A percentile compares a stretch with the other conserved stretches of the same genome.
Conservation (phyloP, 2,888 invertebrate genomes). For the Chrysina gloriosa region DNA sequence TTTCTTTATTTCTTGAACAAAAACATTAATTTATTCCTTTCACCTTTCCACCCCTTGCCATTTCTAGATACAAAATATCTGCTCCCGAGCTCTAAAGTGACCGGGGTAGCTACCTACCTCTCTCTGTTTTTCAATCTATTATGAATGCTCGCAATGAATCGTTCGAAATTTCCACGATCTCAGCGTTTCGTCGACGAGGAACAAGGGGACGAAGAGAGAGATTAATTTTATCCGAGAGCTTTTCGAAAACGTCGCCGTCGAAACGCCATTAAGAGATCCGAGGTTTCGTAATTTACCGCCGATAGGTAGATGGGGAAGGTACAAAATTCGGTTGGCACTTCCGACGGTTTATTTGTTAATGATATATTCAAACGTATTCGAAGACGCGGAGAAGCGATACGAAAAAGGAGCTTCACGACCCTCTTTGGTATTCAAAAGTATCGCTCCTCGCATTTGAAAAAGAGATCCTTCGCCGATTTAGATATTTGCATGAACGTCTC, state of each 20-base stretch:
- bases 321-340: conserved; percentile 15
- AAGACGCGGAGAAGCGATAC: too few relatives aligned
- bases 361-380: conserved; percentile 13
- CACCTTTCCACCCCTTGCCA: too few relatives aligned
- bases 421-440: too few relatives aligned
- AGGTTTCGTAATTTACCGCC: conserved; percentile 21
- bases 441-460: too few relatives aligned
- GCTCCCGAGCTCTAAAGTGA: not conserved
- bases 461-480: too few relatives aligned
- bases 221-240: conserved; percentile 29
- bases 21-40: too few relatives aligned
- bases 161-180: conserved; percentile 21
- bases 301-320: not conserved
- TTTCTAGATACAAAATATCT: not conserved
- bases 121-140: conserved; percentile 12
- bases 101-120: not conserved
- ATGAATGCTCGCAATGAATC: conserved; percentile 22
- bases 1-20: too few relatives aligned
- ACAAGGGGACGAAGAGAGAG: conserved; percentile 5
- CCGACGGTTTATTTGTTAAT: conserved; percentile 4
- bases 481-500: too few relatives aligned
- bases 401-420: too few relatives aligned
- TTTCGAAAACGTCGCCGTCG: conserved; percentile 23
- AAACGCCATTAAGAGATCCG: conserved; percentile 21
- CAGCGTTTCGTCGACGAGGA: conserved; percentile 21